Percentiles rank a stretch among this genome's conserved stretches.
These are phyloP conservation scores for Thunnus maccoyii DNA, from an alignment of 2,113 vertebrate species.

Conservation along the genomic window DNA sequence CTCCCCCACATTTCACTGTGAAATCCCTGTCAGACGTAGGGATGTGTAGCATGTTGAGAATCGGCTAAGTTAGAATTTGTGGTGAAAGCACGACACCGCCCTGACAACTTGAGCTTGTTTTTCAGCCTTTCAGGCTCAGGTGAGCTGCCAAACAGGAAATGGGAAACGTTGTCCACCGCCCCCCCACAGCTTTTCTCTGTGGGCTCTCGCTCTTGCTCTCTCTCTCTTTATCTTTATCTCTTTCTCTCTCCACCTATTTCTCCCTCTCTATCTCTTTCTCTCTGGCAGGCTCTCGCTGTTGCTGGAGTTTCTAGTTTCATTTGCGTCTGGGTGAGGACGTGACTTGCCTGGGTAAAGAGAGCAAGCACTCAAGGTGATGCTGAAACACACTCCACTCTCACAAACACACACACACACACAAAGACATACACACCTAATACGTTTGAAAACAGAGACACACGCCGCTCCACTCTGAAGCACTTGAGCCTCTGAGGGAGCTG, in stretches of 20 bases:
- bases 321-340: conserved; percentile 67
- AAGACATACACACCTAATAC: conserved; percentile 11
- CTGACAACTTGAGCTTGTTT: conserved; percentile 61
- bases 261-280: conserved; percentile 10
- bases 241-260: conserved; percentile 25
- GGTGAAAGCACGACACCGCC: conserved; percentile 25
- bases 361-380: conserved; percentile 60
- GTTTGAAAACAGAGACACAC: conserved; percentile 16
- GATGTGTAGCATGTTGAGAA: conserved; percentile 36
- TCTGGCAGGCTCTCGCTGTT: conserved; percentile 26
- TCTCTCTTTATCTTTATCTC: neutral
- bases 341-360: conserved; percentile 65
- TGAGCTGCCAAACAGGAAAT: conserved; percentile 52
- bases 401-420: conserved; percentile 18
- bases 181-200: conserved; percentile 17
- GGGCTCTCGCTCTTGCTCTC: neutral
- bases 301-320: conserved; percentile 59
- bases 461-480: conserved; percentile 27
- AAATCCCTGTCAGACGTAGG: conserved; percentile 43
- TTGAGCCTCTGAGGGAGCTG: conserved; percentile 29
- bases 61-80: conserved; percentile 39
- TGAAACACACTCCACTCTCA: conserved; percentile 42
- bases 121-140: conserved; percentile 49
- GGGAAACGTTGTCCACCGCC: conserved; percentile 7
- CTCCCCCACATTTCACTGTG: conserved; percentile 2